Evolutionary conservation across 2,888 invertebrate genomes (phyloP), one percentile per base, ranked within the genome.

Genomic region (Matsumyia berberina): DNA sequence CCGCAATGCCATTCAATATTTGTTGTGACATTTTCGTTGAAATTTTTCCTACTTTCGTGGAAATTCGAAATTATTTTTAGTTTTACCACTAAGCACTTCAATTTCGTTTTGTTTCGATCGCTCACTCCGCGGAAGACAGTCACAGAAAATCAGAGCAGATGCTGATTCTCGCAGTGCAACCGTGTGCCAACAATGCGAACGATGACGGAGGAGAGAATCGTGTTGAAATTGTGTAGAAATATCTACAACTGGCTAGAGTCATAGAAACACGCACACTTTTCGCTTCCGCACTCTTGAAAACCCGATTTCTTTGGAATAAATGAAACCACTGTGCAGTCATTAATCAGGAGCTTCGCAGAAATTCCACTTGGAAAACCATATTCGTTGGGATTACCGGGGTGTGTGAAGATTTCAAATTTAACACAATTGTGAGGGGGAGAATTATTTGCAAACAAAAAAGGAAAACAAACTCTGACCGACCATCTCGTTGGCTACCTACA

Each of bases 11-110:
- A 51, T 78, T 86, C 35, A 49, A 31, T 39, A 73, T 83, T 67
- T 86, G 74, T 39, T 85, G 85, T 19, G 85, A 80, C 85, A 85
- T 85, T 35, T 81, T 72, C 11, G 39, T 35, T 15, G n/a, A 12
- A 39, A 35, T 58, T 11, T 44, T 17, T 9, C 15, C 12, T 8
- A 7, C 31, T 64, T 46, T 55, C 24, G 62, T 33, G 29, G 17
- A 6, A 37, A 53, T 29, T 53, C n/a, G 6, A 57, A 19, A 19
- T 5, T 33, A 57, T 33, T 39, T 15, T 42, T 37, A 39, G 11
- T 31, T 49, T 35, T 35, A 53, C 37, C 46, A 57, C 44, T 42
- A 55, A 12, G 8, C n/a, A 35, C n/a, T 24, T 1, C 15, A 46
- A 15, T 44, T 19, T 24, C 6, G 3, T 31, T 29, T 24, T n/a